phyloP scores from a whole-genome alignment of 2,797 vertebrate genomes.

The Helostoma temminkii region DNA sequence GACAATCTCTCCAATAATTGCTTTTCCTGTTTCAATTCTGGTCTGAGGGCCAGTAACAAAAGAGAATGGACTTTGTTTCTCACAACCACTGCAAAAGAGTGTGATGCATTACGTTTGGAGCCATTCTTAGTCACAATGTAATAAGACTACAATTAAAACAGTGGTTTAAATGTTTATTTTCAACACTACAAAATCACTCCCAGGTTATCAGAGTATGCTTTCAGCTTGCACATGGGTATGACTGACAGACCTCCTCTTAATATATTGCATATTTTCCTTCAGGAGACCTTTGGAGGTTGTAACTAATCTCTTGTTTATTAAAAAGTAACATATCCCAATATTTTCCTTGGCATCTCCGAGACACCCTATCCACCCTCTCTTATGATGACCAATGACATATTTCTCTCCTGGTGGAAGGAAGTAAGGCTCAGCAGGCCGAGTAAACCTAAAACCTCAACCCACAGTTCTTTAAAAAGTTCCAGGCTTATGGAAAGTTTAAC shows the following conservation, averaged over 20 bases:
- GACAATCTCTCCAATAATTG: constrained; percentile 92
- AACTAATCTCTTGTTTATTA: constrained; percentile 64
- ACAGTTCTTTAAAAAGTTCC: constrained; percentile 5
- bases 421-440: constrained; percentile 36
- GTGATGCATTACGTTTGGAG: constrained; percentile 15
- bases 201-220: constrained; percentile 1
- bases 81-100: constrained; percentile 52
- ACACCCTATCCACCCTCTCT: constrained; percentile 65
- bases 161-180: constrained; percentile 14
- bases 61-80: constrained; percentile 70
- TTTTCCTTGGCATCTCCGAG: constrained; percentile 66
- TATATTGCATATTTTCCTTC: constrained; percentile 55
- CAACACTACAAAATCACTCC: constrained; percentile 1
- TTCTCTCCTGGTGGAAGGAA: constrained; percentile 52
- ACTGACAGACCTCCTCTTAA: constrained; percentile 59
- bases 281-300: constrained; percentile 40
- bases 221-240: constrained; percentile 31
- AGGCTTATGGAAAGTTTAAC: constrained; percentile 28
- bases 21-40: constrained; percentile 82
- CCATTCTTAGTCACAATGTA: constrained; percentile 34
- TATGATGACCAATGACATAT: constrained; percentile 74
- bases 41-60: constrained; percentile 69
- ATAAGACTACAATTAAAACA: neutral
- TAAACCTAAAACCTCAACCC: constrained; percentile 62
- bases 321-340: constrained; percentile 61